These are phyloP conservation scores for Seriola aureovittata DNA, from an alignment of 2,113 vertebrate genomes.

Conservation along the genomic window DNA sequence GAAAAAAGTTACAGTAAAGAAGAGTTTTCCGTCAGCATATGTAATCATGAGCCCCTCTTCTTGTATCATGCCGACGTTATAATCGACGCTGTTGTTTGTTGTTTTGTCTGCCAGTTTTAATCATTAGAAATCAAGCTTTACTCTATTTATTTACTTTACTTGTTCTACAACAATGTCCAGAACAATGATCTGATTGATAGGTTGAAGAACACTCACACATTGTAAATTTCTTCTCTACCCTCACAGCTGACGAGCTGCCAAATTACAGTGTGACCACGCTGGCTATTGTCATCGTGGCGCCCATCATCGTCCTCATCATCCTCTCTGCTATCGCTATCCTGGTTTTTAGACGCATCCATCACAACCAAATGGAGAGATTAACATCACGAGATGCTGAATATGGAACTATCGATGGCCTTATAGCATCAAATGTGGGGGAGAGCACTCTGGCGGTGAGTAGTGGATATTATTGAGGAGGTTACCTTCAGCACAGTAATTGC, in stretches of 20 bases:
- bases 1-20: constrained; percentile 4
- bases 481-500: neutral
- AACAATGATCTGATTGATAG: neutral
- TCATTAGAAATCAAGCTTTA: neutral
- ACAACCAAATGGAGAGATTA: constrained; percentile 93
- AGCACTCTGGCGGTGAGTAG: constrained; percentile 97
- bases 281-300: constrained; percentile 88
- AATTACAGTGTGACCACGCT: constrained; percentile 91
- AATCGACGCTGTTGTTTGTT: constrained; percentile 1
- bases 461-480: neutral
- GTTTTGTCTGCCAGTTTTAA: constrained; percentile 5
- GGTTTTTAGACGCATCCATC: constrained; percentile 91
- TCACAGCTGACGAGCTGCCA: constrained; percentile 81
- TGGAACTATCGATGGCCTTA: constrained; percentile 96
- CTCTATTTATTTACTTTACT: neutral
- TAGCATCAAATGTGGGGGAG: constrained; percentile 97
- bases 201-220: neutral
- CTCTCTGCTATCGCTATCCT: constrained; percentile 89
- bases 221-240: constrained; percentile 47
- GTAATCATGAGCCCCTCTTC: constrained; percentile 32
- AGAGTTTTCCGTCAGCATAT: constrained; percentile 20
- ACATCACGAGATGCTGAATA: constrained; percentile 95
- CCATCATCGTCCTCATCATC: constrained; percentile 89
- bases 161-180: neutral
- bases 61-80: constrained; percentile 3